phyloP scores from a whole-genome alignment of 1,140 invertebrate species.

The Onthophagus taurus region DNA sequence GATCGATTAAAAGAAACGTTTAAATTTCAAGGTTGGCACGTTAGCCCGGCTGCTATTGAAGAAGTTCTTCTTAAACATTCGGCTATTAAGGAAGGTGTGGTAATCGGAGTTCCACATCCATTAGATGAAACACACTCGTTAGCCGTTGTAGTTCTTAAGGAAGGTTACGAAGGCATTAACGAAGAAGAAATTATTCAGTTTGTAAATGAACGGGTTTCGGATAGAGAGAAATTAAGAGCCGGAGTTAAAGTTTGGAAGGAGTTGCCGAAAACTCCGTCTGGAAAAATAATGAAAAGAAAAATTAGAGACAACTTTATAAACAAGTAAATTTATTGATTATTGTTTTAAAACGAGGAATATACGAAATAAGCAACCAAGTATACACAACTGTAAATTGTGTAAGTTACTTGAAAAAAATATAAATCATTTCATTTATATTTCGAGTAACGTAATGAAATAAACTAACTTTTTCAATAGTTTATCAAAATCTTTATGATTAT shows the following conservation, averaged over 20 bases:
- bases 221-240: conserved; percentile 41
- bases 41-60: conserved; percentile 4
- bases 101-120: conserved; percentile 3
- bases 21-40: conserved; percentile 47
- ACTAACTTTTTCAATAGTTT: too few relatives aligned
- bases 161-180: neutral
- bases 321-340: too few relatives aligned
- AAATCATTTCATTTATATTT: too few relatives aligned
- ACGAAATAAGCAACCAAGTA: too few relatives aligned
- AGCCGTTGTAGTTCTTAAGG: neutral
- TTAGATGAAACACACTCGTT: neutral
- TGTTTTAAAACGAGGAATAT: too few relatives aligned
- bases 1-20: conserved; percentile 68
- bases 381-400: too few relatives aligned
- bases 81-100: neutral
- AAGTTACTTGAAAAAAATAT: too few relatives aligned
- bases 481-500: too few relatives aligned
- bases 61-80: conserved; percentile 3
- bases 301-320: too few relatives aligned
- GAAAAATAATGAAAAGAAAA: conserved; percentile 37
- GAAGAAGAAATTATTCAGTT: conserved; percentile 1
- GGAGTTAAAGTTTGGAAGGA: conserved; percentile 47
- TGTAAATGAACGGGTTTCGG: conserved; percentile 21
- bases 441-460: too few relatives aligned
- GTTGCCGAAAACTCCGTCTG: conserved; percentile 50